phyloP scores from a whole-genome alignment of 2,113 vertebrate genomes.

The Vimba vimba region DNA sequence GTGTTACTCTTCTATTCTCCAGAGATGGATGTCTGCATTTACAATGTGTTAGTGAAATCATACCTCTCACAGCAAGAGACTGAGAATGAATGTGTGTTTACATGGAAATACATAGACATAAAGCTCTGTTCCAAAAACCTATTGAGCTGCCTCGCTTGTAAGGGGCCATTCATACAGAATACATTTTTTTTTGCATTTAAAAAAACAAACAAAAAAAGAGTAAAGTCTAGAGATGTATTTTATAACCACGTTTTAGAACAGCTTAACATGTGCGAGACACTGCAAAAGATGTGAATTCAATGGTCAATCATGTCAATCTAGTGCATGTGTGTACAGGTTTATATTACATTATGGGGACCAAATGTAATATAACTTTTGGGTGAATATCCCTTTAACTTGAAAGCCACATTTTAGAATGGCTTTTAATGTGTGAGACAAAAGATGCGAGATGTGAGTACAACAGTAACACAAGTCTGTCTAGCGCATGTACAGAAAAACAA shows the following conservation, averaged over 20 bases:
- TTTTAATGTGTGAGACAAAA: not conserved
- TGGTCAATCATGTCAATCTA: too few relatives aligned
- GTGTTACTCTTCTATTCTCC: slow-evolving; percentile 65
- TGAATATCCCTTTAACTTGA: too few relatives aligned
- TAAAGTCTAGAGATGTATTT: not conserved
- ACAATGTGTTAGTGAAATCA: slow-evolving; percentile 60
- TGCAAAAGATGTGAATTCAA: too few relatives aligned
- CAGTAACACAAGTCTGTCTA: not conserved
- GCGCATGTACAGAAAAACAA: not conserved
- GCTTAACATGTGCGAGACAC: too few relatives aligned
- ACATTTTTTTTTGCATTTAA: not conserved
- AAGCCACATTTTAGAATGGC: not conserved
- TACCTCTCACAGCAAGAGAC: slow-evolving; percentile 47
- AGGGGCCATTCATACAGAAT: not conserved
- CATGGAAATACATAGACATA: slow-evolving; percentile 16
- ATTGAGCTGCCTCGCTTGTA: not conserved
- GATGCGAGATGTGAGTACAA: not conserved
- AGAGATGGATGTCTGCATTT: slow-evolving; percentile 63
- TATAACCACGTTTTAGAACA: too few relatives aligned
- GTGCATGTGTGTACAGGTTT: too few relatives aligned
- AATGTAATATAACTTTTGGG: too few relatives aligned
- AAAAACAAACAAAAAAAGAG: too few relatives aligned
- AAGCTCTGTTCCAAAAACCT: not conserved
- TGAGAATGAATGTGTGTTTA: slow-evolving; percentile 7
- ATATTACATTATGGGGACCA: too few relatives aligned